Evolutionary conservation across 2,113 vertebrate species (phyloP).

Genomic region (Sterna hirundo): DNA sequence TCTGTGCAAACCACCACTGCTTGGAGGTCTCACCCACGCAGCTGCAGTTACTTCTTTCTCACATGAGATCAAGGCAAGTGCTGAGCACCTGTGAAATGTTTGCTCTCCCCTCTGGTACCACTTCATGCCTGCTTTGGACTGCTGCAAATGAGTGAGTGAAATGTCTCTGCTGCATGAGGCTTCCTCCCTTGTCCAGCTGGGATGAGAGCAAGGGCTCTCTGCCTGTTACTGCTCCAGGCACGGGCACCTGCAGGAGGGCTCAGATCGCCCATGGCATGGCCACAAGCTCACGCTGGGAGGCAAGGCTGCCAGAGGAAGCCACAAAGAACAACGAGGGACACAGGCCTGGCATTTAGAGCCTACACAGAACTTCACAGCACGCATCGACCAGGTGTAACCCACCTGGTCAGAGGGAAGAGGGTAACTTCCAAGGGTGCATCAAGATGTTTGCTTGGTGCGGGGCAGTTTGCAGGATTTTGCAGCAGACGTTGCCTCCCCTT

Average conservation of each 20-base stretch:
- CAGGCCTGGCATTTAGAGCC: neutral
- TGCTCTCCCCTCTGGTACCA: neutral
- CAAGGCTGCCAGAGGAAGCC: neutral
- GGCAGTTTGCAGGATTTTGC: neutral
- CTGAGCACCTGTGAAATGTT: neutral
- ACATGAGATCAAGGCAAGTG: neutral
- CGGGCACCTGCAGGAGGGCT: neutral
- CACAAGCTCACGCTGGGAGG: neutral
- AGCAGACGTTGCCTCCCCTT: neutral
- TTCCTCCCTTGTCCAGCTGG: neutral
- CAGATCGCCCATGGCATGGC: accelerated
- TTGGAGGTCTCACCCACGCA: accelerated
- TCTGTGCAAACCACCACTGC: neutral
- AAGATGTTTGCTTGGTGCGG: neutral
- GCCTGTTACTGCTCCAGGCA: neutral
- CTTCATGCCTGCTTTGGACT: neutral
- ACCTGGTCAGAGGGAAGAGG: neutral
- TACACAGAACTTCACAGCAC: neutral
- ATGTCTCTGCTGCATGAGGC: neutral
- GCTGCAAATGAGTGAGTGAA: neutral
- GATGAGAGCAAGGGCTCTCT: neutral
- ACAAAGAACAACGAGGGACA: neutral
- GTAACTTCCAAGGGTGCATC: neutral
- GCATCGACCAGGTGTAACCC: accelerated
- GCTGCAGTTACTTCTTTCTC: neutral